A percentile compares a stretch with the other conserved stretches of the same genome.
phyloP scores from a whole-genome alignment of 92 coral and sea anemone genomes.

The Chrysogorgia sp. region DNA sequence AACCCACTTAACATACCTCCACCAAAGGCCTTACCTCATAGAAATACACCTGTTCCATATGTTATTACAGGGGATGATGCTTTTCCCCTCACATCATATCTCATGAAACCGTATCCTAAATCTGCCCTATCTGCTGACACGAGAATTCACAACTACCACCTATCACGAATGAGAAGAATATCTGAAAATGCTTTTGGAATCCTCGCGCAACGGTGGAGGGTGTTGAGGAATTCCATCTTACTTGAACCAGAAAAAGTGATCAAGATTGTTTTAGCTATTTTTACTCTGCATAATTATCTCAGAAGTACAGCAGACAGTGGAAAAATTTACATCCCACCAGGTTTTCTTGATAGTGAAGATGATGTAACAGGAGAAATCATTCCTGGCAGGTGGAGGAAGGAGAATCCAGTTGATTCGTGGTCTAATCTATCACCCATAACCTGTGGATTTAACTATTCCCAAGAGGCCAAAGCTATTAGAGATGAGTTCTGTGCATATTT shows the following conservation, averaged over 20 bases:
- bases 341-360: not conserved
- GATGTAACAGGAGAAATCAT: not conserved
- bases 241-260: not conserved
- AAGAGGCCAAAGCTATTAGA: not conserved
- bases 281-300: not conserved
- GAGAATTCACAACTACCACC: not conserved
- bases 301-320: not conserved
- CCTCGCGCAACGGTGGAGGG: not conserved
- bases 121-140: not conserved
- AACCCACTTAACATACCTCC: conserved; percentile 3
- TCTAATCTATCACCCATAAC: not conserved
- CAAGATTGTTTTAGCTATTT: not conserved
- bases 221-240: conserved; percentile 2
- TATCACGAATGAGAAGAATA: not conserved
- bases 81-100: too few relatives aligned
- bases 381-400: not conserved
- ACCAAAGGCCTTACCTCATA: not conserved
- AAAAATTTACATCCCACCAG: not conserved
- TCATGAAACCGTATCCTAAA: too few relatives aligned
- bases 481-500: too few relatives aligned
- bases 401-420: not conserved
- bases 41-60: not conserved
- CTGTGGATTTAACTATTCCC: not conserved
- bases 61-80: too few relatives aligned
- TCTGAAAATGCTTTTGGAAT: too few relatives aligned